A percentile compares a stretch with the other conserved stretches of the same genome.
phyloP scores from a whole-genome alignment of 2,113 vertebrate species.

The Ceyx cyanopectus region DNA sequence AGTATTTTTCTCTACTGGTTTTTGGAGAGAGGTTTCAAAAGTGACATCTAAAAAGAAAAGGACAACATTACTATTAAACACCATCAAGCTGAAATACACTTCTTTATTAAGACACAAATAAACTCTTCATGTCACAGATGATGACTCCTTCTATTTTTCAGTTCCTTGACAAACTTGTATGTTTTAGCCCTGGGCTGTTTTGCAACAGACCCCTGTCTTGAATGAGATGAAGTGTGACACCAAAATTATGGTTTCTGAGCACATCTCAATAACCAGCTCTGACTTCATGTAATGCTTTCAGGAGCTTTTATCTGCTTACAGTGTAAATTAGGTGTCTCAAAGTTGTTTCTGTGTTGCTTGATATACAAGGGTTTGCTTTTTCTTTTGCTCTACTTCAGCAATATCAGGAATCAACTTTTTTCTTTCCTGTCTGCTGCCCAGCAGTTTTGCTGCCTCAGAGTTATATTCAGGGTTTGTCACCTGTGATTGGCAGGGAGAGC shows the following conservation, averaged over 20 bases:
- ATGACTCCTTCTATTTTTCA: conserved; percentile 21
- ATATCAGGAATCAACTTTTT: not conserved
- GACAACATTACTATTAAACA: not conserved
- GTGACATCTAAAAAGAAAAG: conserved; percentile 6
- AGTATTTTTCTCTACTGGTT: not conserved
- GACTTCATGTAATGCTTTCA: not conserved
- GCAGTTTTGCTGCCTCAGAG: not conserved
- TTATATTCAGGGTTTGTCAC: not conserved
- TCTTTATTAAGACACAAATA: conserved; percentile 17
- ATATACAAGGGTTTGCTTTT: not conserved
- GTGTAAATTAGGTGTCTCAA: not conserved
- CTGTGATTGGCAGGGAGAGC: not conserved
- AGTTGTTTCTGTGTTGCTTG: not conserved
- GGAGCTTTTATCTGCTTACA: not conserved
- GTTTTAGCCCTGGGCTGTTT: no score
- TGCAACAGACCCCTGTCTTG: not conserved
- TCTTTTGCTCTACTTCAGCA: not conserved
- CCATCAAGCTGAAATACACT: conserved; percentile 3
- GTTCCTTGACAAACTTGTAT: not conserved
- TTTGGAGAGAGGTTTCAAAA: not conserved
- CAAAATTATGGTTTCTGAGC: not conserved
- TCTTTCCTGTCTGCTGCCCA: not conserved
- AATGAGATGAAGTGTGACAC: not conserved
- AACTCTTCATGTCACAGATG: not conserved
- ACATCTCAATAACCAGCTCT: not conserved